phyloP scores from a whole-genome alignment of 2,888 invertebrate genomes.

The Melieria omissa region DNA sequence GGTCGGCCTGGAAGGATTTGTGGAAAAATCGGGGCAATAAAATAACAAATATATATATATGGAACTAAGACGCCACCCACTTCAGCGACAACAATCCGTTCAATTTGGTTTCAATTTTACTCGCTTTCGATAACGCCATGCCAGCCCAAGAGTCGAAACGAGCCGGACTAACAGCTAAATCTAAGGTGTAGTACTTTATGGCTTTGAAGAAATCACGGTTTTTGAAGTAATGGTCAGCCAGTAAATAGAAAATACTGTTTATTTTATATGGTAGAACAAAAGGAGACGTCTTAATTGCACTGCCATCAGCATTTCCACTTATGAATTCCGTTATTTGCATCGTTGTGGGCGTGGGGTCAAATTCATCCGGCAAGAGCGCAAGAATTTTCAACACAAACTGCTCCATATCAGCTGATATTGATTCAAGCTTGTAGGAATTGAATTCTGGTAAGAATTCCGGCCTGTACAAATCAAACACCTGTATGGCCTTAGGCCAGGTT shows the following conservation, averaged over 20 bases:
- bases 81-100: constrained; percentile 76
- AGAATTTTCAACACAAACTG: constrained; percentile 78
- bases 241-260: constrained; percentile 85
- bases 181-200: constrained; percentile 83
- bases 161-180: constrained; percentile 82
- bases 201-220: constrained; percentile 81
- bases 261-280: constrained; percentile 72
- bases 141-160: constrained; percentile 95
- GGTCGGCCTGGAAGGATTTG: constrained; percentile 40
- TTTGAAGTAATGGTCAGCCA: constrained; percentile 94
- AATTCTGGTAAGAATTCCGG: constrained; percentile 84
- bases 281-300: constrained; percentile 70
- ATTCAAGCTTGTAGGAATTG: constrained; percentile 78
- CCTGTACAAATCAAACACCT: constrained; percentile 83
- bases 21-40: background rate
- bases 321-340: constrained; percentile 76
- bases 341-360: constrained; percentile 74
- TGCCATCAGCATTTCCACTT: constrained; percentile 70
- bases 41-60: background rate
- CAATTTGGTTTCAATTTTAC: constrained; percentile 82
- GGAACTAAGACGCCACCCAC: constrained; percentile 61
- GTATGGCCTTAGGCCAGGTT: constrained; percentile 79
- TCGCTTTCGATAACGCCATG: constrained; percentile 82
- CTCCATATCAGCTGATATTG: constrained; percentile 86
- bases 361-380: constrained; percentile 75